Evolutionary conservation across 1,140 invertebrate genomes (phyloP).

Genomic region (Drosophila pachea): DNA sequence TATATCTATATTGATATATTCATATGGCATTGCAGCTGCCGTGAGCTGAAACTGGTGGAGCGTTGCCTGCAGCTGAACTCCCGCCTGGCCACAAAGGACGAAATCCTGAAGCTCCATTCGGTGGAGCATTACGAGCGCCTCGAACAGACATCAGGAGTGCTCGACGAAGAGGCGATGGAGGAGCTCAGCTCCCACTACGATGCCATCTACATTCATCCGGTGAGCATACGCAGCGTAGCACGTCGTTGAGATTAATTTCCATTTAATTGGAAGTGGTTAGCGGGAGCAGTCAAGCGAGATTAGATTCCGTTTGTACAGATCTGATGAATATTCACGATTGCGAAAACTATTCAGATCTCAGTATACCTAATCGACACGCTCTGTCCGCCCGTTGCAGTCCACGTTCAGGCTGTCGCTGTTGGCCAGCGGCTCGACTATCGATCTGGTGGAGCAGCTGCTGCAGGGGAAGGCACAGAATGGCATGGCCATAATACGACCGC

Average conservation of each 20-base stretch:
- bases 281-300: too few species aligned
- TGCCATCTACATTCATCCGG: constrained; percentile 91
- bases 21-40: constrained; percentile 81
- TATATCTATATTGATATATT: background rate
- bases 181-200: constrained; percentile 89
- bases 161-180: constrained; percentile 83
- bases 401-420: constrained; percentile 89
- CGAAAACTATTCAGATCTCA: too few species aligned
- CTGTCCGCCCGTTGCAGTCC: constrained; percentile 81
- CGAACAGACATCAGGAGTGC: constrained; percentile 82
- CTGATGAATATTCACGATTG: too few species aligned
- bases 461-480: constrained; percentile 88
- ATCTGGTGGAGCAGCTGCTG: constrained; percentile 88
- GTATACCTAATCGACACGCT: background rate
- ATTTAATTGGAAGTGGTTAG: too few species aligned
- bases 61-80: constrained; percentile 83
- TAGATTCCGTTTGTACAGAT: too few species aligned
- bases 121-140: constrained; percentile 83
- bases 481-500: constrained; percentile 91
- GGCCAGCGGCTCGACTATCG: constrained; percentile 89
- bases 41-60: constrained; percentile 85
- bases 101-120: constrained; percentile 85
- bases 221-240: too few species aligned
- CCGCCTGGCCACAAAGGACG: constrained; percentile 84
- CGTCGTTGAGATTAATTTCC: too few species aligned